Conservation (phyloP, 2,888 invertebrate species). For the Thelaira solivaga region DNA sequence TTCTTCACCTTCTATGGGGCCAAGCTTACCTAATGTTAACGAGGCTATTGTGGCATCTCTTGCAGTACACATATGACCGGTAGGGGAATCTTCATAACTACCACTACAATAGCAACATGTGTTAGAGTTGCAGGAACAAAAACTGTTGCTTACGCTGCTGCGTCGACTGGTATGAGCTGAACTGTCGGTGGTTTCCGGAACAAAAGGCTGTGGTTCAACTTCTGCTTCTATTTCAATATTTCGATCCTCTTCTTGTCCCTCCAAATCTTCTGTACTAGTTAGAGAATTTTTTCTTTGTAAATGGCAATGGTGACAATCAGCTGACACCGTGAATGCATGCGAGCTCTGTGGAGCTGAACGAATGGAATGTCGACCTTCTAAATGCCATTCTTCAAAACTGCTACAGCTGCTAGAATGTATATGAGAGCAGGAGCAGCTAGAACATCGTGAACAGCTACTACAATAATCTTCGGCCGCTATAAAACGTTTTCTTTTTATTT, state of each 20-base stretch:
- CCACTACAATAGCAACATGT: conserved; percentile 71
- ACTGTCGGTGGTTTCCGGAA: conserved; percentile 53
- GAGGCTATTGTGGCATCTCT: conserved; percentile 65
- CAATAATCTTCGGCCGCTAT: conserved; percentile 57
- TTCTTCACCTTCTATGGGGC: conserved; percentile 48
- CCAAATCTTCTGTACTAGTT: conserved; percentile 57
- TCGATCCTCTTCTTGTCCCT: conserved; percentile 38
- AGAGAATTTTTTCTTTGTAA: conserved; percentile 58
- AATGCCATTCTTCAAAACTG: conserved; percentile 67
- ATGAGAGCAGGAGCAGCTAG: conserved; percentile 71
- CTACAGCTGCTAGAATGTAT: conserved; percentile 70
- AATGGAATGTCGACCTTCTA: conserved; percentile 46
- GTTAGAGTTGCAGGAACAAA: conserved; percentile 73
- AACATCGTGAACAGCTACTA: conserved; percentile 70
- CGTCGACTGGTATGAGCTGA: conserved; percentile 67
- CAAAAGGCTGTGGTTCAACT: conserved; percentile 33
- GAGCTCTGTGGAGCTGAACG: conserved; percentile 37
- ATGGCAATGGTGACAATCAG: conserved; percentile 69
- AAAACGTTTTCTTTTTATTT: conserved; percentile 73
- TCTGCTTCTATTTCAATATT: conserved; percentile 32
- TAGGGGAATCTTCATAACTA: conserved; percentile 68
- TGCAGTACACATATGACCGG: conserved; percentile 69
- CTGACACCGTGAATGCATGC: conserved; percentile 68
- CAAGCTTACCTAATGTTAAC: conserved; percentile 48
- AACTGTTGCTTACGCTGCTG: conserved; percentile 69